A percentile compares a stretch with the other conserved stretches of the same genome.
phyloP scores from a whole-genome alignment of 2,113 vertebrate genomes.

The Burhinus oedicnemus region DNA sequence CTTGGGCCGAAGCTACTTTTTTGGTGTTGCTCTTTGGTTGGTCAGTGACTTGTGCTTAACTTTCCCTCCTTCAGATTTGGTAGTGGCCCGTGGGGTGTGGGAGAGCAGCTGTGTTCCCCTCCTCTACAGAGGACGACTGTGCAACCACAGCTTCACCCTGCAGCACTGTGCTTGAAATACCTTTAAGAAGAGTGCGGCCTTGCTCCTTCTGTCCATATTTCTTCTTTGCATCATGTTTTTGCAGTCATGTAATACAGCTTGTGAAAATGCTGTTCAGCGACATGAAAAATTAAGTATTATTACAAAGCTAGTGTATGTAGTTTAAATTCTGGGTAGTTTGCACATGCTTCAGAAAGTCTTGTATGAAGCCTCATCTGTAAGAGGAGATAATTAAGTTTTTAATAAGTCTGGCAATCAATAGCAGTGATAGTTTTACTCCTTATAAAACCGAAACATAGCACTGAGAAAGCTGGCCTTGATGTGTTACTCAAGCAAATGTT shows the following conservation, averaged over 20 bases:
- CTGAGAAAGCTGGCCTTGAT: background rate
- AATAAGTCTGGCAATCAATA: background rate
- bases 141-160: background rate
- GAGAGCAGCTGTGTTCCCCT: background rate
- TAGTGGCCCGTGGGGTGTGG: background rate
- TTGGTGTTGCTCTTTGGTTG: background rate
- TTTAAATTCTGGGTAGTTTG: conserved; percentile 1
- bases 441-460: background rate
- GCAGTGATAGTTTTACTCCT: background rate
- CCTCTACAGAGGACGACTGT: background rate
- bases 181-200: background rate
- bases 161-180: background rate
- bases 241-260: background rate
- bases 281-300: background rate
- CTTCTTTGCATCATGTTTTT: background rate
- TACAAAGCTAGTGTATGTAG: background rate
- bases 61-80: background rate
- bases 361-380: background rate
- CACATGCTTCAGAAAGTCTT: background rate
- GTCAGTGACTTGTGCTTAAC: background rate
- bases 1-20: background rate
- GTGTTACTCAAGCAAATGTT: background rate
- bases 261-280: background rate
- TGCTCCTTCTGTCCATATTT: background rate
- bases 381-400: background rate